A percentile compares a stretch with the other conserved stretches of the same genome.
Evolutionary conservation across 1,140 invertebrate species (phyloP).

Genomic region (Caenorhabditis brenneri): DNA sequence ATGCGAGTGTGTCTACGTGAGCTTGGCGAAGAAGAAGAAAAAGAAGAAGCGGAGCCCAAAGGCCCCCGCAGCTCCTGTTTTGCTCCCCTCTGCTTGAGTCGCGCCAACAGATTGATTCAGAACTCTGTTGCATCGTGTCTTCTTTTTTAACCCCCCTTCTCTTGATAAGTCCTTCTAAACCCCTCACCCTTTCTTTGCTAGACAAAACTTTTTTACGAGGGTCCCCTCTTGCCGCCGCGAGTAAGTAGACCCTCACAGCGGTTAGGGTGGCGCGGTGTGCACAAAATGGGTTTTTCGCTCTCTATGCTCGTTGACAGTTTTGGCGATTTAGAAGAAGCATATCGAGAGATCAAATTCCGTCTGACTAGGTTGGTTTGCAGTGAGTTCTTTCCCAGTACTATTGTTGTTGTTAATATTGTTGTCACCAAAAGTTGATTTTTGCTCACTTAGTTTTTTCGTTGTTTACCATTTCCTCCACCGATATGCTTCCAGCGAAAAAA

Average conservation of each 20-base stretch:
- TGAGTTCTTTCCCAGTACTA: background rate
- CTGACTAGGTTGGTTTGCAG: constrained; percentile 32
- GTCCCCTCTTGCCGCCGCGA: background rate
- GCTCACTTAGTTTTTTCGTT: background rate
- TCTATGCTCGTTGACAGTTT: constrained; percentile 35
- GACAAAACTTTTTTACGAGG: constrained; percentile 23
- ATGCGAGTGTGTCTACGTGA: constrained; percentile 20
- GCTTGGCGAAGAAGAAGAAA: constrained; percentile 2
- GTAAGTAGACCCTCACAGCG: constrained; percentile 3
- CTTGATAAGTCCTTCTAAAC: constrained; percentile 34
- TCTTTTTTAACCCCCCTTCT: background rate
- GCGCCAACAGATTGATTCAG: constrained; percentile 33
- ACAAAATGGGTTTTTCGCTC: constrained; percentile 8
- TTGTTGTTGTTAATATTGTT: background rate
- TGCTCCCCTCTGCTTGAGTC: background rate
- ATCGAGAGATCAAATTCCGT: background rate
- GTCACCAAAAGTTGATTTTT: background rate
- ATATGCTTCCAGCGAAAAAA: background rate
- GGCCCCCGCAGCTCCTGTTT: constrained; percentile 10
- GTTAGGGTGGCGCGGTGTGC: background rate
- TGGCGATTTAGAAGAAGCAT: constrained; percentile 7
- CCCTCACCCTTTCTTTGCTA: background rate
- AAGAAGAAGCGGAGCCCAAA: background rate
- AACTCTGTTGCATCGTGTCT: background rate
- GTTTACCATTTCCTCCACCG: background rate